Evolutionary conservation across 2,113 vertebrate species (phyloP).

Genomic region (Caretta caretta): DNA sequence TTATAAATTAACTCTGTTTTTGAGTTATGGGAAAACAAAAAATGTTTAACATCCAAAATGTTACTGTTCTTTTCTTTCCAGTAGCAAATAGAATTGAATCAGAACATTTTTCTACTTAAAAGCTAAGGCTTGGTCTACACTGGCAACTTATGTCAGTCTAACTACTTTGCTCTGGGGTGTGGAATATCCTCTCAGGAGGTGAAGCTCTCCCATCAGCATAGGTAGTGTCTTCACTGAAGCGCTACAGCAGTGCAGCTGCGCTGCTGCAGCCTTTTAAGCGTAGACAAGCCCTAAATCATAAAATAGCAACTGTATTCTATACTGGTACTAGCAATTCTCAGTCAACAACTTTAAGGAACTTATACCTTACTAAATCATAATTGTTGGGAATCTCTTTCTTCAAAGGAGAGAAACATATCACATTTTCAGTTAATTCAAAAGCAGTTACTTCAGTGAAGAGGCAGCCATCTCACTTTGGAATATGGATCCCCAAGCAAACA

Average conservation of each 20-base stretch:
- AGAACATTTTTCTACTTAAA: neutral
- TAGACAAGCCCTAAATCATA: neutral
- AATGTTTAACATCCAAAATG: neutral
- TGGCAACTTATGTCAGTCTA: neutral
- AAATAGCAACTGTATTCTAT: neutral
- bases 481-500: neutral
- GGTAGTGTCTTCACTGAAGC: neutral
- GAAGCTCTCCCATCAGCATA: neutral
- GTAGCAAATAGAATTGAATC: neutral
- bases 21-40: neutral
- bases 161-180: neutral
- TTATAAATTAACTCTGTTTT: neutral
- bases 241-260: neutral
- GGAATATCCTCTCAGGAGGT: neutral
- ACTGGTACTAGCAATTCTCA: neutral
- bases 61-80: neutral
- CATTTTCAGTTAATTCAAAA: conserved; percentile 55
- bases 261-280: neutral
- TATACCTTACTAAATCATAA: conserved; percentile 41
- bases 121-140: neutral
- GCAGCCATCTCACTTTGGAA: conserved; percentile 21
- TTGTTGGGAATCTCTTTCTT: conserved; percentile 8
- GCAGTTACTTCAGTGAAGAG: neutral
- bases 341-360: conserved; percentile 54
- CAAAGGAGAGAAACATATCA: conserved; percentile 24